These are phyloP conservation scores for Apteryx mantelli DNA, from an alignment of 2,113 vertebrate genomes.

Conservation along the genomic window DNA sequence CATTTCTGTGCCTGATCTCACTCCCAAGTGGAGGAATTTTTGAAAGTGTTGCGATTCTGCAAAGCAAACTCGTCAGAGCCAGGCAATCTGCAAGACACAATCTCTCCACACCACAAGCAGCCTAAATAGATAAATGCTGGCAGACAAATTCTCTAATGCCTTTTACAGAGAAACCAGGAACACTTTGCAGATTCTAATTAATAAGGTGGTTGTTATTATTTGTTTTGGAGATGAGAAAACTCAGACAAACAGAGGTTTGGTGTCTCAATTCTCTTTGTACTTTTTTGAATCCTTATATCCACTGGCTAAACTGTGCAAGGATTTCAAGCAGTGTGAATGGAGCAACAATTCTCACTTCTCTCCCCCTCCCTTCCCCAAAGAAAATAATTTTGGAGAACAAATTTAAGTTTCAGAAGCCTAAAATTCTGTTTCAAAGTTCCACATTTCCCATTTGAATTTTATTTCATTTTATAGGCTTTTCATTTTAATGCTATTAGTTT, in stretches of 20 bases:
- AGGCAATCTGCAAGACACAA: not conserved
- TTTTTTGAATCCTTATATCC: not conserved
- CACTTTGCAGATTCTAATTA: not conserved
- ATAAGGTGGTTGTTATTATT: not conserved
- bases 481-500: constrained; percentile 10
- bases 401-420: constrained; percentile 4
- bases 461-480: constrained; percentile 6
- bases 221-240: not conserved
- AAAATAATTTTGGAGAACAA: not conserved
- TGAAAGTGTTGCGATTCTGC: not conserved
- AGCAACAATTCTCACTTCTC: constrained; percentile 10
- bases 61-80: not conserved
- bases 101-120: not conserved
- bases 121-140: not conserved
- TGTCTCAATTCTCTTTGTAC: not conserved
- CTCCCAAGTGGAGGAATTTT: not conserved
- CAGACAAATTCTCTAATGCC: not conserved
- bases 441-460: constrained; percentile 6
- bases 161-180: not conserved
- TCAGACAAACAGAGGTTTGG: not conserved
- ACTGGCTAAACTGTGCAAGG: not conserved
- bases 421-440: not conserved
- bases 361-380: not conserved
- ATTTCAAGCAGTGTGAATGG: rapidly evolving
- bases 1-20: not conserved